A percentile compares a stretch with the other conserved stretches of the same genome.
phyloP scores from a whole-genome alignment of 2,888 invertebrate genomes.

The Parnassius smintheus region DNA sequence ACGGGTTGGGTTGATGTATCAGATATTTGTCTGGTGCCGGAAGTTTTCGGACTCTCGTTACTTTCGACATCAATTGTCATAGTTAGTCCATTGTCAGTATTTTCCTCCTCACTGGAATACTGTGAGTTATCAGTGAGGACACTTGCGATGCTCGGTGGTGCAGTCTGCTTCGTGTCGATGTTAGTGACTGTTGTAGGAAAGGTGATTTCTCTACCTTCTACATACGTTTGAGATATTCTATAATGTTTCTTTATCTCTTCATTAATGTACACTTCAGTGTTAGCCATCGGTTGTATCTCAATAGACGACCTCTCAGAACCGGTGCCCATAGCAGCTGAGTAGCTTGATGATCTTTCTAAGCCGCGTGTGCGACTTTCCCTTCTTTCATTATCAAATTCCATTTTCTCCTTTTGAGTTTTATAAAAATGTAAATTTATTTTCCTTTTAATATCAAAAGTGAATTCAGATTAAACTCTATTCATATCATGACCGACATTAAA shows the following conservation, averaged over 20 bases:
- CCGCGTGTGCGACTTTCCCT: conserved; percentile 56
- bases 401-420: neutral
- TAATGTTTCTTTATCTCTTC: conserved; percentile 71
- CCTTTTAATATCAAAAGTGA: neutral
- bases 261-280: conserved; percentile 69
- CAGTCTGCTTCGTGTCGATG: conserved; percentile 39
- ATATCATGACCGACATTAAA: conserved; percentile 4
- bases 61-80: conserved; percentile 69
- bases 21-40: conserved; percentile 50
- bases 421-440: neutral
- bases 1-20: conserved; percentile 54
- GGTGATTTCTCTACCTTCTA: conserved; percentile 69
- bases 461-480: neutral
- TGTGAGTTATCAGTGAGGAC: conserved; percentile 47
- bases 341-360: conserved; percentile 68
- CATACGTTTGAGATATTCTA: conserved; percentile 69
- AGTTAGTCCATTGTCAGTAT: conserved; percentile 50
- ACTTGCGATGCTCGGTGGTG: conserved; percentile 39
- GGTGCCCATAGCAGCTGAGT: conserved; percentile 71
- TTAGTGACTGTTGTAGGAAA: conserved; percentile 51
- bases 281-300: conserved; percentile 63
- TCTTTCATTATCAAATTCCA: conserved; percentile 35
- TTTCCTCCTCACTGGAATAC: conserved; percentile 67
- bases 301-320: conserved; percentile 61
- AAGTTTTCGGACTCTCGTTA: conserved; percentile 47